Conservation (phyloP, 1,140 invertebrate species). For the Calephelis virginiensis region DNA sequence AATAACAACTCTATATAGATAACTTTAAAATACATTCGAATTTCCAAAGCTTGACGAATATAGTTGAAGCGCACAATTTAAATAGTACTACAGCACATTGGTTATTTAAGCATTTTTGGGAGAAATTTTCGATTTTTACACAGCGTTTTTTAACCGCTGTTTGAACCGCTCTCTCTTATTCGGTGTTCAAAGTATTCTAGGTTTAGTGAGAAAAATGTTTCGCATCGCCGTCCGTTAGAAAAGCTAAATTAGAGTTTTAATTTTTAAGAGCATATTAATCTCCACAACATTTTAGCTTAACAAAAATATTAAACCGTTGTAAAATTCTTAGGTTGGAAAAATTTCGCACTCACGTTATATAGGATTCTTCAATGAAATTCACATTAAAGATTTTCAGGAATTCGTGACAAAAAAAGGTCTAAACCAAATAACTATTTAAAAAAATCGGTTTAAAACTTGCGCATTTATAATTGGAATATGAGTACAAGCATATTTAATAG, state of each 20-base stretch:
- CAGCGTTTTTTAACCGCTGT: not conserved
- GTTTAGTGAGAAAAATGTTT: constrained; percentile 55
- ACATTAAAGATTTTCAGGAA: not conserved
- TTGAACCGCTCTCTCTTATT: not conserved
- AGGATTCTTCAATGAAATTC: not conserved
- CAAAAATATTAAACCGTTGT: constrained; percentile 21
- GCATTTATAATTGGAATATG: no score
- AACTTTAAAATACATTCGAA: no score
- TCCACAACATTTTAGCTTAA: constrained; percentile 35
- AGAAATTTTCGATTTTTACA: no score
- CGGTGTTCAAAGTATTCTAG: constrained; percentile 20
- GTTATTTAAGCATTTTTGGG: no score
- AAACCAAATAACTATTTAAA: no score
- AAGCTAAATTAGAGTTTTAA: constrained; percentile 65
- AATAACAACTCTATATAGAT: no score
- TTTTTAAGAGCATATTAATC: constrained; percentile 53
- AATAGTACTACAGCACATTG: no score
- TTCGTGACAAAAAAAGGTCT: not conserved
- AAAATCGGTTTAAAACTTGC: no score
- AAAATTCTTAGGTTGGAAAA: constrained; percentile 21
- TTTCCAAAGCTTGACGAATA: no score
- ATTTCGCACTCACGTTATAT: not conserved
- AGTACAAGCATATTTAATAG: no score
- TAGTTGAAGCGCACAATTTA: no score
- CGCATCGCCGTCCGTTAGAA: constrained; percentile 57